Evolutionary conservation across 2,888 invertebrate genomes (phyloP).

Genomic region (Lasioglossum malachurum): DNA sequence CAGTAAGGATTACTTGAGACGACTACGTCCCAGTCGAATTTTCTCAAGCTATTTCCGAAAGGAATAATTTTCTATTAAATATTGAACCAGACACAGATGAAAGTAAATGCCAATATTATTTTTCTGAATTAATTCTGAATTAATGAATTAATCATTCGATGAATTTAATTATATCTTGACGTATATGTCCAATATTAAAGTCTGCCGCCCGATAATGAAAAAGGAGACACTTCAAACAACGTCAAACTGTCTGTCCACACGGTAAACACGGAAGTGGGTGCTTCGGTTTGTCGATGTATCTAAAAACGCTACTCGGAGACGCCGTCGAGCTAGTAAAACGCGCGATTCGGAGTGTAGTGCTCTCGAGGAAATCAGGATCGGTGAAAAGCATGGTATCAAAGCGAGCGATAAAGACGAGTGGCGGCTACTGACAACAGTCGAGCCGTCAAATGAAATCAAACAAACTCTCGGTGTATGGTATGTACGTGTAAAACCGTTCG

Average conservation of each 20-base stretch:
- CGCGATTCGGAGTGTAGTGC: not conserved
- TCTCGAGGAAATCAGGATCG: not conserved
- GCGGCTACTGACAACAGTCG: not conserved
- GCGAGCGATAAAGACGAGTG: not conserved
- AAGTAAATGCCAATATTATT: too few species aligned
- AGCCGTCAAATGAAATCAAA: constrained; percentile 50
- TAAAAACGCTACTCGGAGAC: not conserved
- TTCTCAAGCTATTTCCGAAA: too few species aligned
- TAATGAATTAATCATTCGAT: too few species aligned
- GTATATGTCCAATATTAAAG: too few species aligned
- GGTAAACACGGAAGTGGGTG: not conserved
- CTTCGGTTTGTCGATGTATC: not conserved
- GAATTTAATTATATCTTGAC: too few species aligned
- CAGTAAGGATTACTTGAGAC: too few species aligned
- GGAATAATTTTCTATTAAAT: too few species aligned
- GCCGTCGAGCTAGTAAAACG: not conserved
- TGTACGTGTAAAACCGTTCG: not conserved
- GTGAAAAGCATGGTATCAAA: constrained; percentile 11
- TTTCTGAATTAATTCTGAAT: too few species aligned
- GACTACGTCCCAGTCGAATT: too few species aligned
- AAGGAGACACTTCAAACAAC: too few species aligned
- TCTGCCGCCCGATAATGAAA: too few species aligned
- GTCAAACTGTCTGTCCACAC: not conserved
- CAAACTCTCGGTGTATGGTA: constrained; percentile 6
- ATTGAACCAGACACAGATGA: too few species aligned